Evolutionary conservation across 2,888 invertebrate genomes (phyloP).

Genomic region (Romanomermis culicivorax): DNA sequence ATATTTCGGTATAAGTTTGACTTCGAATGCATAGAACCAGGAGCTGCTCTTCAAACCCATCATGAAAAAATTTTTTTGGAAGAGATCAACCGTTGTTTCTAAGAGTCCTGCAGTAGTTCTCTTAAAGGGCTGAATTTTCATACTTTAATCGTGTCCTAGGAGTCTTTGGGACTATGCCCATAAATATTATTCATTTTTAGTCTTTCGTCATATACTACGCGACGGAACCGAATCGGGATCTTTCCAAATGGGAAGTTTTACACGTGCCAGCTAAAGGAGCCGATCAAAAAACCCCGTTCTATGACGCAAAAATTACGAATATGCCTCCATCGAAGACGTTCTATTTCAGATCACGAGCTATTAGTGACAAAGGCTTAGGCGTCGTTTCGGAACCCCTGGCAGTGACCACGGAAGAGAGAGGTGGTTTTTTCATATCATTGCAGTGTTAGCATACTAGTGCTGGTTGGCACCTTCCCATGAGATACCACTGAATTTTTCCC

Average conservation of each 20-base stretch:
- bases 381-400: neutral
- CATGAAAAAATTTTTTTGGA: too few species aligned
- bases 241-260: neutral
- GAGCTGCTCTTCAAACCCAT: too few species aligned
- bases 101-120: too few species aligned
- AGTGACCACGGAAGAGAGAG: neutral
- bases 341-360: neutral
- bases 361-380: neutral
- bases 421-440: too few species aligned
- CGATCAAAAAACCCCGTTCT: neutral
- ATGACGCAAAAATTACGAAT: neutral
- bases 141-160: neutral
- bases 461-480: too few species aligned
- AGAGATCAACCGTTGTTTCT: too few species aligned
- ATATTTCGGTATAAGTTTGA: too few species aligned
- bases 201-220: neutral
- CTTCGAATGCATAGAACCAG: too few species aligned
- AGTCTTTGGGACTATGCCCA: neutral
- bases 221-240: neutral
- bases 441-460: too few species aligned
- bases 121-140: too few species aligned
- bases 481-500: too few species aligned
- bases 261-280: neutral
- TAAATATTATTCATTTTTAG: too few species aligned
- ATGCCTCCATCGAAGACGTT: neutral